Evolutionary conservation across 2,797 vertebrate species (phyloP), one percentile per base, ranked within the genome.

Genomic region (Hippoglossus hippoglossus): DNA sequence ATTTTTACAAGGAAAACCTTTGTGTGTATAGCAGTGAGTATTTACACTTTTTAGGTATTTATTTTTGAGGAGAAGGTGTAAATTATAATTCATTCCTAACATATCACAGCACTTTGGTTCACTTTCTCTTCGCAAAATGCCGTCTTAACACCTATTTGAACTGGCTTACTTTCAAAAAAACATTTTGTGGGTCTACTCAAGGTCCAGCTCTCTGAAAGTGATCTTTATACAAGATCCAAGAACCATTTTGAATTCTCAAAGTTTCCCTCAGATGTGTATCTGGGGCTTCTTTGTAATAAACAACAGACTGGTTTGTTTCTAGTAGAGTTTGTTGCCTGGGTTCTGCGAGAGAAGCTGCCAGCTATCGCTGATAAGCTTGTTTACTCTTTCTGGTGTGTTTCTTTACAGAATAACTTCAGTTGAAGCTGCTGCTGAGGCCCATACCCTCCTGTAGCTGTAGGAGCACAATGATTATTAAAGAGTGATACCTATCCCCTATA

Each of bases 351-450:
- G 74, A 36, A 82, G 63, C 66, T 62, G 26, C 61, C 58, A 73
- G 66, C 26, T 58, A 19, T 22, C 24, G 16, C 63, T 59, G 41
- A 18, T 63, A 44, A 68, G 75, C 58, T 75, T 82, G 77, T 84
- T 84, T 85, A 55, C 74, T 28, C 68, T 60, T 69, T 72, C 73
- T 80, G 62, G 36, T 62, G 61, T 67, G 50, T 24, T 39, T 59
- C 52, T 75, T 79, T 26, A 73, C 18, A 75, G 67, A 60, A 39
- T 9, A 62, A 46, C 46, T 57, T 11, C 5, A 52, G 51, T 66
- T 41, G 44, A 81, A 81, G 59, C 50, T n/a, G 66, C 13, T 53
- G 22, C 19, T 65, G 39, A 19, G n/a, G 46, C 50, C 44, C 31
- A 18, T 47, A 13, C 16, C 55, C 44, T 61, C 34, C 24, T 61